A percentile compares a stretch with the other conserved stretches of the same genome.
Conservation (phyloP, 2,113 vertebrate species). For the Burhinus bistriatus region DNA sequence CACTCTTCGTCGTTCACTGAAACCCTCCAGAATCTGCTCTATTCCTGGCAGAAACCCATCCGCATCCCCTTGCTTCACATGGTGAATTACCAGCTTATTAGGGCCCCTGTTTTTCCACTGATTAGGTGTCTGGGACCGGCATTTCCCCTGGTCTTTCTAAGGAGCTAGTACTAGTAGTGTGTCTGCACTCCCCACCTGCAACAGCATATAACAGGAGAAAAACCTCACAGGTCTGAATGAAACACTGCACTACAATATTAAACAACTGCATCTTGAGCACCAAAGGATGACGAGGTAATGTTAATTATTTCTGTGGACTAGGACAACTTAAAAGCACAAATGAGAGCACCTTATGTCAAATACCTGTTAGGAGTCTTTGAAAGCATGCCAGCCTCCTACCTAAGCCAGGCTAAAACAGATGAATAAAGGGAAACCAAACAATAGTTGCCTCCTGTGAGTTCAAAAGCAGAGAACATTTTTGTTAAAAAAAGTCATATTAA, state of each 20-base stretch:
- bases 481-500: background rate
- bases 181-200: background rate
- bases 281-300: background rate
- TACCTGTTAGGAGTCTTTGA: background rate
- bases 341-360: background rate
- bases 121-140: conserved; percentile 41
- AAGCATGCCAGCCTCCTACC: background rate
- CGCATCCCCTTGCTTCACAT: conserved; percentile 15
- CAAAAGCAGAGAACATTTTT: background rate
- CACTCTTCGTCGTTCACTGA: conserved; percentile 35
- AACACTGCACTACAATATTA: background rate
- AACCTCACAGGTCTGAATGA: rapidly evolving
- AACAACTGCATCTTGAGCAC: background rate
- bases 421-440: background rate
- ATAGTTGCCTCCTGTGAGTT: background rate
- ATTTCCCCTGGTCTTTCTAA: background rate
- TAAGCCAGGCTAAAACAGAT: background rate
- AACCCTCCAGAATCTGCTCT: conserved; percentile 16
- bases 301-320: background rate
- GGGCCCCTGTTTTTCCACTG: conserved; percentile 30
- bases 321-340: background rate
- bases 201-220: rapidly evolving
- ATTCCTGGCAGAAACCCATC: conserved; percentile 26
- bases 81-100: conserved; percentile 62
- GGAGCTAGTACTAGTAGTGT: background rate